phyloP scores from a whole-genome alignment of 1,140 invertebrate species.

The Cephus cinctus region DNA sequence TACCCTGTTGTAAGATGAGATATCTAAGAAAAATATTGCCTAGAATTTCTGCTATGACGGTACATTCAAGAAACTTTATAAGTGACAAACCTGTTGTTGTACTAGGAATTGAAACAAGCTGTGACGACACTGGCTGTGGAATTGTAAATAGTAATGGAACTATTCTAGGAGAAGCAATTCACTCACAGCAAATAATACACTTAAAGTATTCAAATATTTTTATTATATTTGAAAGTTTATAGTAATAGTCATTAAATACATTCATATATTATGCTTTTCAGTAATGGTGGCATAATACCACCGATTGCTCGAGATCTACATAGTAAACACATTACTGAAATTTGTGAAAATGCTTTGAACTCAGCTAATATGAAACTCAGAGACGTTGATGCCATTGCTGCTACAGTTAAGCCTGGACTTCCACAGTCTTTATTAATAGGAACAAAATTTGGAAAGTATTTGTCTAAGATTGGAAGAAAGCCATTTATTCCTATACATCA shows the following conservation, averaged over 20 bases:
- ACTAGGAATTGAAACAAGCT: conserved; percentile 97
- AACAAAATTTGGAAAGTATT: conserved; percentile 78
- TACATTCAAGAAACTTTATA: neutral
- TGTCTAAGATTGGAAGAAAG: conserved; percentile 70
- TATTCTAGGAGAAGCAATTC: conserved; percentile 76
- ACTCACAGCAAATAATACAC: conserved; percentile 77
- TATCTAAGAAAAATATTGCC: neutral
- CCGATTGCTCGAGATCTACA: conserved; percentile 82
- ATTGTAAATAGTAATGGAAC: conserved; percentile 72
- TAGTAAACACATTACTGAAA: conserved; percentile 71
- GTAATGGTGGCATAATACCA: conserved; percentile 90
- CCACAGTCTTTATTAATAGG: conserved; percentile 79
- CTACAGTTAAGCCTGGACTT: conserved; percentile 87
- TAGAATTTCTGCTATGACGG: neutral
- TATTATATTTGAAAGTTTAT: neutral
- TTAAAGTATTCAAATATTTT: conserved; percentile 59
- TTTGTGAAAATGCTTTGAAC: conserved; percentile 70
- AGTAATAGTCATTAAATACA: conserved; percentile 2
- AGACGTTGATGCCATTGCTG: conserved; percentile 87
- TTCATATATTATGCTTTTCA: conserved; percentile 48
- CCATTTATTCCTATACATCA: conserved; percentile 96
- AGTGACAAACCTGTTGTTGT: conserved; percentile 48
- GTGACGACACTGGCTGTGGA: conserved; percentile 94
- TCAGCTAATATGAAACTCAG: conserved; percentile 65
- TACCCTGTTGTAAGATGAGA: no score